These are phyloP conservation scores for Vimba vimba DNA, from an alignment of 2,113 vertebrate species.

Conservation along the genomic window DNA sequence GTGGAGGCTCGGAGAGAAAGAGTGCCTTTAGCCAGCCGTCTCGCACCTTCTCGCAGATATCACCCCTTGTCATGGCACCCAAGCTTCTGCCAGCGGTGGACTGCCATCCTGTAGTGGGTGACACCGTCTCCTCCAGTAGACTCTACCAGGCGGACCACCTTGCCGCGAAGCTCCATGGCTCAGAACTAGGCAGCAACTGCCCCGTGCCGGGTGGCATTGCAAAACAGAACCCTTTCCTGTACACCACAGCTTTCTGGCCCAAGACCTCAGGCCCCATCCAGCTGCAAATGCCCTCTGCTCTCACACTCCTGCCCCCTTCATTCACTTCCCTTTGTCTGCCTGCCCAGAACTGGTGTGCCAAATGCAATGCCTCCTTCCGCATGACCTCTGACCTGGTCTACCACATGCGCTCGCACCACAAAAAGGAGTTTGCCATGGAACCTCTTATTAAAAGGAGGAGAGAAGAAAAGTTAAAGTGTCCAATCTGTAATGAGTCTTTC, in stretches of 20 bases:
- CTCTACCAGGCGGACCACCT: conserved; percentile 88
- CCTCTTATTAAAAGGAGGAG: conserved; percentile 91
- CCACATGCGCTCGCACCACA: conserved; percentile 98
- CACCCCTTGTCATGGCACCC: conserved; percentile 85
- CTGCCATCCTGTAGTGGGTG: conserved; percentile 81
- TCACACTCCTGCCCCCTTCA: conserved; percentile 92
- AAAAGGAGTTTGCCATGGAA: conserved; percentile 95
- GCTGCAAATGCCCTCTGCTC: conserved; percentile 91
- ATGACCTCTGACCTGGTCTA: conserved; percentile 99
- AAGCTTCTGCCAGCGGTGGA: conserved; percentile 81
- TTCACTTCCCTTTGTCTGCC: conserved; percentile 96
- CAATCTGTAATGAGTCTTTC: conserved; percentile 98
- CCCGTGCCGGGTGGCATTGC: conserved; percentile 78
- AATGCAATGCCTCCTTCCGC: conserved; percentile 97
- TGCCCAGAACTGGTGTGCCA: conserved; percentile 98
- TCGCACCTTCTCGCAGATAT: conserved; percentile 82
- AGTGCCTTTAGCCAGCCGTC: conserved; percentile 94
- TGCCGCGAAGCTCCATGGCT: conserved; percentile 85
- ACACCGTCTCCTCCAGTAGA: conserved; percentile 82
- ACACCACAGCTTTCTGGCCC: conserved; percentile 92
- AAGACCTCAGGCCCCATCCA: conserved; percentile 89
- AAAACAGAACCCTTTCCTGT: conserved; percentile 93
- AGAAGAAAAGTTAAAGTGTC: conserved; percentile 97
- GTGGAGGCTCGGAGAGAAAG: conserved; percentile 80
- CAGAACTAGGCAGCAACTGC: conserved; percentile 79